These are phyloP conservation scores for Meganola albula DNA, from an alignment of 2,888 invertebrate genomes.

Conservation along the genomic window DNA sequence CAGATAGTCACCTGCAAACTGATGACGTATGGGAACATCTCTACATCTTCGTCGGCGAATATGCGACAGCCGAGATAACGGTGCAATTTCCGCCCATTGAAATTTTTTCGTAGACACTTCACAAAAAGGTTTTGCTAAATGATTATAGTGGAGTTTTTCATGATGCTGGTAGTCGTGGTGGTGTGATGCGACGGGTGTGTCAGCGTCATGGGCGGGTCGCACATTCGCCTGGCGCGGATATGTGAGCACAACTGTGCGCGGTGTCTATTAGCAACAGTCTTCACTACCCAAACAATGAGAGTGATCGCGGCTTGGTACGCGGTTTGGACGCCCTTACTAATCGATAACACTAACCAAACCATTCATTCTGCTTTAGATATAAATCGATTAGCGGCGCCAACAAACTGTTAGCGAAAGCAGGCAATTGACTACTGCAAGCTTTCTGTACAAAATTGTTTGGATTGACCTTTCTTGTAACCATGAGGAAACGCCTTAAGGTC, in stretches of 20 bases:
- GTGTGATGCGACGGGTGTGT: slow-evolving; percentile 21
- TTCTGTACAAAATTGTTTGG: slow-evolving; percentile 31
- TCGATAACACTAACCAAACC: slow-evolving; percentile 55
- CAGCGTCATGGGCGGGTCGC: slow-evolving; percentile 41
- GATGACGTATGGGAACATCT: slow-evolving; percentile 70
- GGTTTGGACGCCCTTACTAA: slow-evolving; percentile 45
- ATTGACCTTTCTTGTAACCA: slow-evolving; percentile 27
- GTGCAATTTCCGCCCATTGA: slow-evolving; percentile 30
- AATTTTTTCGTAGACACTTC: slow-evolving; percentile 20
- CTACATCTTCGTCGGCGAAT: slow-evolving; percentile 52
- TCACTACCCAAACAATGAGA: slow-evolving; percentile 69
- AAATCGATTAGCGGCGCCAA: slow-evolving; percentile 34
- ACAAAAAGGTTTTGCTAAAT: slow-evolving; percentile 25
- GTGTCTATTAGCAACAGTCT: slow-evolving; percentile 64
- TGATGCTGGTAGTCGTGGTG: slow-evolving; percentile 25
- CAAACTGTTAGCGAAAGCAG: slow-evolving; percentile 34
- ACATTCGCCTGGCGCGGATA: slow-evolving; percentile 57
- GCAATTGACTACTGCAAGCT: slow-evolving; percentile 35
- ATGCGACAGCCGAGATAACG: slow-evolving; percentile 33
- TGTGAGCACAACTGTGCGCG: slow-evolving; percentile 49
- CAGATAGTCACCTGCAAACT: slow-evolving; percentile 67
- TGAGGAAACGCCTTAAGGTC: slow-evolving; percentile 24
- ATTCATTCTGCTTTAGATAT: slow-evolving; percentile 44
- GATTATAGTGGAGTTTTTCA: slow-evolving; percentile 25
- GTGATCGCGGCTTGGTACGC: slow-evolving; percentile 73